Evolutionary conservation across 1,140 invertebrate species (phyloP).

Genomic region (Diuraphis noxia): DNA sequence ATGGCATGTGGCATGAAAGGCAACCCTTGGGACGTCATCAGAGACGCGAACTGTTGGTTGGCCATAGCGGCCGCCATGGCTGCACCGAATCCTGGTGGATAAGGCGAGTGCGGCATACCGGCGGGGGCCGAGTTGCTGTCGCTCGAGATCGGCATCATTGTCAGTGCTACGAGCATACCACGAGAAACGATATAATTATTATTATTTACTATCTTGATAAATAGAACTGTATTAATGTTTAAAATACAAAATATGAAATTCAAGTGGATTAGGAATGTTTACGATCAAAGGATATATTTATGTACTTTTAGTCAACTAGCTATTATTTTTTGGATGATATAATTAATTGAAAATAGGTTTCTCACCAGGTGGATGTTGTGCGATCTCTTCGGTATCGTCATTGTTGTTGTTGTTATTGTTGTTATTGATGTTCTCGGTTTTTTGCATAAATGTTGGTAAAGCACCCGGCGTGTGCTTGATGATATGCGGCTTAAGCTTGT

Average conservation of each 20-base stretch:
- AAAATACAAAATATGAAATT: background rate
- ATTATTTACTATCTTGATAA: background rate
- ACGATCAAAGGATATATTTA: background rate
- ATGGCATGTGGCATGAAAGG: slow-evolving; percentile 60
- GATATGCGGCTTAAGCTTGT: slow-evolving; percentile 71
- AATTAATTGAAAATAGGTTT: background rate
- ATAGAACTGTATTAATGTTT: background rate
- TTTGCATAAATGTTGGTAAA: slow-evolving; percentile 60
- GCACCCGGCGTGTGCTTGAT: slow-evolving; percentile 70
- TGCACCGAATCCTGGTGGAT: slow-evolving; percentile 57
- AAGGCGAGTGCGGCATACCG: slow-evolving; percentile 51
- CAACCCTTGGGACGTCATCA: slow-evolving; percentile 60
- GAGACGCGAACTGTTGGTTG: slow-evolving; percentile 59
- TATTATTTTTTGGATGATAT: background rate
- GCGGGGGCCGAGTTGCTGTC: background rate
- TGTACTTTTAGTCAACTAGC: background rate
- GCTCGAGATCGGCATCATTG: slow-evolving; percentile 24
- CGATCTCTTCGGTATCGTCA: slow-evolving; percentile 52
- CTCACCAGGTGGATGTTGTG: slow-evolving; percentile 54
- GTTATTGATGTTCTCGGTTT: slow-evolving; percentile 62
- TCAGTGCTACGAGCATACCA: background rate
- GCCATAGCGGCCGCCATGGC: slow-evolving; percentile 58
- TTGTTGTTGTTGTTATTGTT: slow-evolving; percentile 60
- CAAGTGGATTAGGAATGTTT: background rate
- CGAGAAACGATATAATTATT: background rate